Evolutionary conservation across 2,888 invertebrate species (phyloP).

Genomic region (Sepiola atlantica): DNA sequence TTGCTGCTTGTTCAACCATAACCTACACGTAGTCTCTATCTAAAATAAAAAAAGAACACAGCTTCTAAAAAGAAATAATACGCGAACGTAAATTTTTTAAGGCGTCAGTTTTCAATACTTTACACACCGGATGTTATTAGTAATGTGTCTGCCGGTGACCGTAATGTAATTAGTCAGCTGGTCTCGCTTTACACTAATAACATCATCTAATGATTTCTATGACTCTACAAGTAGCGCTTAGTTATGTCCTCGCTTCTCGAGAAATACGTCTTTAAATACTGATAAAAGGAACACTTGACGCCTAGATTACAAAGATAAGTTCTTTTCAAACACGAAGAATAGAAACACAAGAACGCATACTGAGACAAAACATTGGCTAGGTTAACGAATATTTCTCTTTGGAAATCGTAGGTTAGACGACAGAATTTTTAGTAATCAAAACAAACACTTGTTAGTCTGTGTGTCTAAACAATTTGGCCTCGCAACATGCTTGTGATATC

Average conservation of each 20-base stretch:
- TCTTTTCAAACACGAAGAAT: background rate
- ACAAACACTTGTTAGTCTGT: background rate
- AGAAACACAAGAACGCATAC: background rate
- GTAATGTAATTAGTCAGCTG: background rate
- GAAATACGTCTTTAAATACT: background rate
- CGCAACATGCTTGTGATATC: background rate
- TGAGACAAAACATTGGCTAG: background rate
- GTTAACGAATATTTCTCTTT: background rate
- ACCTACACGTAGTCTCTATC: background rate
- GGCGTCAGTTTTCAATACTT: background rate
- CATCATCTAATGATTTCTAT: background rate
- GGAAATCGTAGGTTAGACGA: background rate
- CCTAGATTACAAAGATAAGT: background rate
- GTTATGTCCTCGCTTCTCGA: background rate
- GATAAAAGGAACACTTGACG: background rate
- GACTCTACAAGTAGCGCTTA: background rate
- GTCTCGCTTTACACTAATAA: background rate
- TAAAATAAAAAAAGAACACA: background rate
- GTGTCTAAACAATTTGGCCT: background rate
- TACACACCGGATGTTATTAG: background rate
- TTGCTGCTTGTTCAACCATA: background rate
- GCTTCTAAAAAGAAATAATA: background rate
- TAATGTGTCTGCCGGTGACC: background rate
- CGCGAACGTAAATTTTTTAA: background rate
- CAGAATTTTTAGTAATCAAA: background rate